phyloP scores from a whole-genome alignment of 2,797 vertebrate species.

The Poecile montanus region DNA sequence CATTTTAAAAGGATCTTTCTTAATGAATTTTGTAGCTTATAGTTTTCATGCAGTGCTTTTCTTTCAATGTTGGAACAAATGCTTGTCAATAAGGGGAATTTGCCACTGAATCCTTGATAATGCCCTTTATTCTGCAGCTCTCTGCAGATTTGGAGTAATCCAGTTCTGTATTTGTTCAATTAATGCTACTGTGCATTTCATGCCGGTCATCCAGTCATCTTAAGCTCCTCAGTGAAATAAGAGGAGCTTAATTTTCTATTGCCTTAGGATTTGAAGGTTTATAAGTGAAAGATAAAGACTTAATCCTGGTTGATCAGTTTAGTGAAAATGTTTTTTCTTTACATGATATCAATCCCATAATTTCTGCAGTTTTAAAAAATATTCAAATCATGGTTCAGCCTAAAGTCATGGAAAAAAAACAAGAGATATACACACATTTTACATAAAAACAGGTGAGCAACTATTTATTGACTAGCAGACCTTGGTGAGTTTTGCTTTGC shows the following conservation, averaged over 20 bases:
- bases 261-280: constrained; percentile 6
- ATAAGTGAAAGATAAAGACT: constrained; percentile 43
- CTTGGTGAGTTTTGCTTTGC: neutral
- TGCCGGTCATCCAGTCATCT: constrained; percentile 45
- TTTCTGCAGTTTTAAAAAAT: constrained; percentile 55
- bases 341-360: constrained; percentile 45
- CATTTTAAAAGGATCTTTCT: constrained; percentile 34
- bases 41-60: constrained; percentile 6
- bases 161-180: constrained; percentile 69
- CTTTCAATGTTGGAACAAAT: constrained; percentile 53
- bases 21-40: constrained; percentile 64
- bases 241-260: constrained; percentile 60
- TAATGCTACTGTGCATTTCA: constrained; percentile 57
- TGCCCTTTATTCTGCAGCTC: constrained; percentile 65
- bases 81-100: constrained; percentile 33
- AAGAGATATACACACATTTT: neutral
- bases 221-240: constrained; percentile 68
- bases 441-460: neutral
- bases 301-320: constrained; percentile 58
- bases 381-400: constrained; percentile 21
- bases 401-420: neutral
- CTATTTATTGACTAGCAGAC: neutral
- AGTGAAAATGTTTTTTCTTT: constrained; percentile 62
- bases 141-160: constrained; percentile 60
- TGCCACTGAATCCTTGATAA: constrained; percentile 59